These are phyloP conservation scores for Sarcophilus harrisii DNA, from an alignment of 2,797 vertebrate species.

Conservation along the genomic window DNA sequence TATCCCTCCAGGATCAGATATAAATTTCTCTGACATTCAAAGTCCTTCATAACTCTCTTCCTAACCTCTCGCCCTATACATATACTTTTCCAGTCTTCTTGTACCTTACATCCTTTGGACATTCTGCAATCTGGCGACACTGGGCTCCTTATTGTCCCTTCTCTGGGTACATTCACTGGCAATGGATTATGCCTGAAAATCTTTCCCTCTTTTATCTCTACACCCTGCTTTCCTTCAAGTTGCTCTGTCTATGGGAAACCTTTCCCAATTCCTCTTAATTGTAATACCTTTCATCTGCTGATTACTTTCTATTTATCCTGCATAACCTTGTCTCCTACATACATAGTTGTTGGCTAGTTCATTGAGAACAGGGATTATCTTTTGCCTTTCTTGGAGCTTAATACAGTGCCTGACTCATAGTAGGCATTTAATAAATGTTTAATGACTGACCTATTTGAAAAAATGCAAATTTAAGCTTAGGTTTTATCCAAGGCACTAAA, in stretches of 20 bases:
- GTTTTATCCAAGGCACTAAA: not conserved
- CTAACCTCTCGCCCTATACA: not conserved
- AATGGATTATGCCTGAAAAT: not conserved
- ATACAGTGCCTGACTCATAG: not conserved
- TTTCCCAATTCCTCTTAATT: not conserved
- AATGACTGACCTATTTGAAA: not conserved
- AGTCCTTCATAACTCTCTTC: not conserved
- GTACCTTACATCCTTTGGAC: not conserved
- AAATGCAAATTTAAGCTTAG: not conserved
- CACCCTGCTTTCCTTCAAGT: not conserved
- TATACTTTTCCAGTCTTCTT: not conserved
- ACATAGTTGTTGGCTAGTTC: not conserved
- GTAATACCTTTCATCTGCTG: not conserved
- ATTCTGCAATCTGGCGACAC: not conserved
- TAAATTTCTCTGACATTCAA: not conserved
- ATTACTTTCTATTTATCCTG: not conserved
- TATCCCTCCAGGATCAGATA: not conserved
- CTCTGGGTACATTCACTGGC: not conserved
- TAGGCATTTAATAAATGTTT: not conserved
- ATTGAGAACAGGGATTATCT: not conserved
- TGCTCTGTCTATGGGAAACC: not conserved
- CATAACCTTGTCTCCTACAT: not conserved
- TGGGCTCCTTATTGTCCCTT: not conserved
- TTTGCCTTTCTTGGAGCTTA: not conserved
- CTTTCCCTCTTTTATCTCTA: not conserved